Conservation (phyloP, 2,888 invertebrate species). For the Cacoxenus indagator region DNA sequence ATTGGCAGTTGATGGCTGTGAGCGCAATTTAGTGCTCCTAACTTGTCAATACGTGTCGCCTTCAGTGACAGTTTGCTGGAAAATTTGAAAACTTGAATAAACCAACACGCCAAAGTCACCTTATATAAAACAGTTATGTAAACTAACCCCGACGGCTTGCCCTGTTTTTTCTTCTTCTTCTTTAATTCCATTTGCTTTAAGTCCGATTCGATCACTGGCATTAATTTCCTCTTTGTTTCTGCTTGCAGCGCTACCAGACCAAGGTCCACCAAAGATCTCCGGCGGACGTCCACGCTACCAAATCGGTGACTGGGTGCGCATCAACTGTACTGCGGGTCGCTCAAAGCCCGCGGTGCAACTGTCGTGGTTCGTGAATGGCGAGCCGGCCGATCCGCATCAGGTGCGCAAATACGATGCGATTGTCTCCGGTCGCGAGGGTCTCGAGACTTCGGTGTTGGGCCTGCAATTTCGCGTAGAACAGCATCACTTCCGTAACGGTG, state of each 20-base stretch:
- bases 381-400: conserved; percentile 70
- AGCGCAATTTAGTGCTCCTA: not conserved
- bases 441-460: conserved; percentile 78
- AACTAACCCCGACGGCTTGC: too few relatives aligned
- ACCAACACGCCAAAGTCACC: not conserved
- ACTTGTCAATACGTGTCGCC: conserved; percentile 4
- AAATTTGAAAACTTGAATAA: not conserved
- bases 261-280: conserved; percentile 74
- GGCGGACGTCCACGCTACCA: conserved; percentile 75
- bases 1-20: too few relatives aligned
- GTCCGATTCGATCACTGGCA: not conserved
- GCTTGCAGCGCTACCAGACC: conserved; percentile 74
- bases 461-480: conserved; percentile 78
- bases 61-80: not conserved
- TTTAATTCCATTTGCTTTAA: too few relatives aligned
- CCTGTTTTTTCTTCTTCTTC: too few relatives aligned
- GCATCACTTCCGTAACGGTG: conserved; percentile 80
- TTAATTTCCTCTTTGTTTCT: not conserved
- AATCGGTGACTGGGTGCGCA: conserved; percentile 74
- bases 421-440: conserved; percentile 74
- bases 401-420: conserved; percentile 73
- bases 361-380: conserved; percentile 76
- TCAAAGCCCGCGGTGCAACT: conserved; percentile 76
- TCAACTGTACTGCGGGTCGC: conserved; percentile 76
- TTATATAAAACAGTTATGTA: too few relatives aligned